Evolutionary conservation across 2,113 vertebrate species (phyloP).

Genomic region (Amphiprion percula): DNA sequence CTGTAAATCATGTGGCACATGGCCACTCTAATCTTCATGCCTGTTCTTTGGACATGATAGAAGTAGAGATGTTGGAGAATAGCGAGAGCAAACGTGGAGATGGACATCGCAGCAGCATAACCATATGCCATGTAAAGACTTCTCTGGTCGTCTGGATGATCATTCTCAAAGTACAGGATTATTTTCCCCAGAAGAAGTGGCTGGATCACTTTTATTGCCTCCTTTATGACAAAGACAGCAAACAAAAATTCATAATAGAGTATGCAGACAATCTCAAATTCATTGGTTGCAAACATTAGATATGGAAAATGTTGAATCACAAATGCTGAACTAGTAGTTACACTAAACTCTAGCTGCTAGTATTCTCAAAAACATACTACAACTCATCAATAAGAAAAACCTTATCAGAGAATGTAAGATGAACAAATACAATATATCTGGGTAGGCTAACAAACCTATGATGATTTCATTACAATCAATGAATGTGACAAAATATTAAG

Average conservation of each 20-base stretch:
- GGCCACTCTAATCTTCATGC: conserved; percentile 93
- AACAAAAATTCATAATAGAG: neutral
- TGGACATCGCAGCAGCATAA: conserved; percentile 84
- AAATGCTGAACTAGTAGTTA: too few species aligned
- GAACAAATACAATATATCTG: too few species aligned
- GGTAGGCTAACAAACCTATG: too few species aligned
- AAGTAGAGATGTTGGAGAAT: conserved; percentile 92
- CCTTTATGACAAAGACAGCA: conserved; percentile 76
- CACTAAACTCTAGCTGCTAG: too few species aligned
- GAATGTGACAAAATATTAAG: too few species aligned
- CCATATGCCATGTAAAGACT: conserved; percentile 77
- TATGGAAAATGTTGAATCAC: too few species aligned
- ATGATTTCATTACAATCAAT: too few species aligned
- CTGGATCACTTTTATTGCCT: conserved; percentile 88
- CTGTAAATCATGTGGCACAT: conserved; percentile 96
- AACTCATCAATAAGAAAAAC: too few species aligned
- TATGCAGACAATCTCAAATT: neutral
- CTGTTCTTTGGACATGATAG: conserved; percentile 88
- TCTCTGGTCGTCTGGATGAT: conserved; percentile 48
- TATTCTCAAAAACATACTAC: too few species aligned
- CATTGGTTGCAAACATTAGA: neutral
- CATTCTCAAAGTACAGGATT: conserved; percentile 89
- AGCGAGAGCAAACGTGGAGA: conserved; percentile 85
- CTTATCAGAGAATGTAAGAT: too few species aligned
- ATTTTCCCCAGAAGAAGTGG: conserved; percentile 91